Evolutionary conservation across 2,888 invertebrate species (phyloP), one percentile per base, ranked within the genome.

Genomic region (Catotricha subobsoleta): DNA sequence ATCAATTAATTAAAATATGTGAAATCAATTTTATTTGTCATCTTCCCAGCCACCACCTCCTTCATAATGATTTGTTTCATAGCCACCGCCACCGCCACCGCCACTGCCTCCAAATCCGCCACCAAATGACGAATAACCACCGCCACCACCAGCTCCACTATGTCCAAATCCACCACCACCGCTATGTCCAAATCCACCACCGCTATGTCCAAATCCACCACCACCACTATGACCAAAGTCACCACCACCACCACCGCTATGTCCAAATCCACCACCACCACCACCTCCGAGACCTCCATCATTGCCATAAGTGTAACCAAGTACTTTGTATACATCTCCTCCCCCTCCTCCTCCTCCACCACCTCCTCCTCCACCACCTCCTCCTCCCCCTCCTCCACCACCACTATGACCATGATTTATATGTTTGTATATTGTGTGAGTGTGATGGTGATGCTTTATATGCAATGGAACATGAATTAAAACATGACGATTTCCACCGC

Each of bases 381-480:
- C 21, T 7, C 13, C 20, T 12, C 21, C 34, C 10, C 12, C 18
- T 7, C 19, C 25, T 5, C 25, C 23, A 16, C 25, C 36, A 15
- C 21, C 16, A 13, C 19, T 16, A 21, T 21, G 20, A 21, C 19
- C n/a, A n/a, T 21, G 20, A 21, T 36, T 36, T 19, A 36, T 36
- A 15, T 36, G 36, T 9, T 36, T 36, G 16, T 36, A 36, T 23
- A 36, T 36, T 36, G 36, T 36, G 16, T 36, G 36, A 15, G 36
- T 36, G 16, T 36, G 36, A 36, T 36, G 36, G 23, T 36, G 36
- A 12, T 36, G 36, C 25, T 36, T 36, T 13, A 36, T 9, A 13
- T 36, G 36, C 10, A 21, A 36, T 36, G 36, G 36, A 25, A 36
- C 36, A 20, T 36, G 36, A 16, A 36, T 36, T 2, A 36, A 16